Conservation (phyloP, 92 coral and sea anemone genomes). For the Palythoa grandiflora region DNA sequence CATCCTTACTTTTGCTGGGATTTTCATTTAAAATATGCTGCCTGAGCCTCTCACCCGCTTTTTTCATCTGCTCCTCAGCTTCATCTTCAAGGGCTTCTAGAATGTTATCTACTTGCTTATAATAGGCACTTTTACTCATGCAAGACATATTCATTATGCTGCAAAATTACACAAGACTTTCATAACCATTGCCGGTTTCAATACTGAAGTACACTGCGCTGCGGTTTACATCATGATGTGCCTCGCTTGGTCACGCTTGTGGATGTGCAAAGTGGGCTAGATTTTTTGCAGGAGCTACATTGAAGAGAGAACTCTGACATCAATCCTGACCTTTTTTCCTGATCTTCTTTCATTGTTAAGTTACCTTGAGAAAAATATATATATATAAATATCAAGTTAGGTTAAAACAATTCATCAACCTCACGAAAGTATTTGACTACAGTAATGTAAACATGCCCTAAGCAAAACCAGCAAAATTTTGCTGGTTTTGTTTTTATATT, state of each 20-base stretch:
- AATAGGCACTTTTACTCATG: conserved; percentile 41
- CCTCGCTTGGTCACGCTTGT: conserved; percentile 1
- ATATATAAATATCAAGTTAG: conserved; percentile 24
- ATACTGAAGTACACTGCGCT: not conserved
- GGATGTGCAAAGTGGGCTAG: not conserved
- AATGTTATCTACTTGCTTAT: conserved; percentile 53
- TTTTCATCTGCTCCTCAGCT: conserved; percentile 59
- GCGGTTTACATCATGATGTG: conserved; percentile 38
- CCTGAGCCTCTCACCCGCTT: conserved; percentile 35
- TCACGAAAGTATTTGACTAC: conserved; percentile 26
- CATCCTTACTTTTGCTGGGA: conserved; percentile 12
- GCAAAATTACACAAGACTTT: conserved; percentile 48
- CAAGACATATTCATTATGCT: conserved; percentile 43
- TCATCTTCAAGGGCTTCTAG: conserved; percentile 54
- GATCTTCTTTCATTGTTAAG: conserved; percentile 33
- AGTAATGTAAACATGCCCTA: conserved; percentile 26
- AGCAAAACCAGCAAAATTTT: conserved; percentile 38
- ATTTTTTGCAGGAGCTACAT: conserved; percentile 8
- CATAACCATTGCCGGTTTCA: conserved; percentile 56
- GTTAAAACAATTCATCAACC: conserved; percentile 32
- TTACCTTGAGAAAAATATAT: not conserved
- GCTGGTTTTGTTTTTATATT: conserved; percentile 26
- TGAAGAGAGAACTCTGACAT: conserved; percentile 23
- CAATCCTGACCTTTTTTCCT: conserved; percentile 19
- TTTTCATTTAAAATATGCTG: conserved; percentile 30